Percentiles rank a stretch among this genome's conserved stretches.
Conservation (phyloP, 1,140 invertebrate species). For the Listronotus bonariensis region DNA sequence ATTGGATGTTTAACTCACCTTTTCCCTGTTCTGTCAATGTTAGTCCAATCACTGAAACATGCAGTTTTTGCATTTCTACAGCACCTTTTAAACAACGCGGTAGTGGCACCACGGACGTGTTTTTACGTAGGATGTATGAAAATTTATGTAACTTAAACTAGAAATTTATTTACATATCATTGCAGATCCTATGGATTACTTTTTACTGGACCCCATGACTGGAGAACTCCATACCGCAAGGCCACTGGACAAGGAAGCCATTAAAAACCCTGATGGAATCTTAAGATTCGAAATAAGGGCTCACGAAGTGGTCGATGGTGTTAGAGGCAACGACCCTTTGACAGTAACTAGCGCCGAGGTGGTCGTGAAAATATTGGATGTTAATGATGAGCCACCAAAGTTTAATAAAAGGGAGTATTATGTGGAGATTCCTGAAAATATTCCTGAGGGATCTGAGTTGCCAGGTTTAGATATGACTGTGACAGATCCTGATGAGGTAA, state of each 20-base stretch:
- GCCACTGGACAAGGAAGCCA: constrained; percentile 80
- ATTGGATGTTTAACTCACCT: too few species aligned
- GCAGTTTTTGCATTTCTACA: too few species aligned
- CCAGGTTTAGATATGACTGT: constrained; percentile 85
- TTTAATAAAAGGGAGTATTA: constrained; percentile 82
- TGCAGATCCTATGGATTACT: constrained; percentile 85
- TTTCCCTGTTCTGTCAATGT: too few species aligned
- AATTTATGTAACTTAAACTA: constrained; percentile 1
- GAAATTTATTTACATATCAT: constrained; percentile 25
- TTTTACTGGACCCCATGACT: constrained; percentile 74
- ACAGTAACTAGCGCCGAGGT: constrained; percentile 72
- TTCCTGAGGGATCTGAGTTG: constrained; percentile 78
- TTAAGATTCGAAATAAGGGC: constrained; percentile 75
- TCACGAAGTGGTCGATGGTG: constrained; percentile 75
- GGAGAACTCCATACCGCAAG: constrained; percentile 83
- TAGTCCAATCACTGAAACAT: too few species aligned
- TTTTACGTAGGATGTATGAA: neutral
- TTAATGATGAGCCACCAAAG: constrained; percentile 90
- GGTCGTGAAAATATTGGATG: constrained; percentile 85
- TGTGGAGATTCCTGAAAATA: constrained; percentile 81
- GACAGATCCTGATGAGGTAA: constrained; percentile 77
- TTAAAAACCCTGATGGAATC: constrained; percentile 77
- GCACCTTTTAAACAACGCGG: too few species aligned
- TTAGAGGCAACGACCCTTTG: constrained; percentile 67
- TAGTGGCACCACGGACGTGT: too few species aligned